Percentiles rank a stretch among this genome's conserved stretches.
Conservation (phyloP, 1,140 invertebrate genomes). For the Caenorhabditis elegans region WBcel235 BX284606.5:3283001-3283500, state of each 20-base stretch:
- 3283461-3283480: neutral
- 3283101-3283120: neutral
- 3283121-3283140: neutral
- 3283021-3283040: no score
- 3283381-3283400: no score
- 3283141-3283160: neutral
- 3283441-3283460: neutral
- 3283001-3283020: neutral
- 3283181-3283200: neutral
- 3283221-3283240: neutral
- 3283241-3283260: neutral
- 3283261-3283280: neutral
- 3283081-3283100: neutral
- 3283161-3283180: neutral
- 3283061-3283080: neutral
- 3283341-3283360: no score
- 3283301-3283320: neutral
- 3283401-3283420: no score
- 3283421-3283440: no score
- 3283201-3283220: constrained; percentile 17
- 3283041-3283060: neutral
- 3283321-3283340: neutral
- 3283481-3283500: neutral
- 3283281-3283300: neutral
- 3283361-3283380: neutral